Percentiles rank a stretch among this genome's conserved stretches.
Conservation (phyloP, 2,888 invertebrate genomes). For the Maniola hyperantus region DNA sequence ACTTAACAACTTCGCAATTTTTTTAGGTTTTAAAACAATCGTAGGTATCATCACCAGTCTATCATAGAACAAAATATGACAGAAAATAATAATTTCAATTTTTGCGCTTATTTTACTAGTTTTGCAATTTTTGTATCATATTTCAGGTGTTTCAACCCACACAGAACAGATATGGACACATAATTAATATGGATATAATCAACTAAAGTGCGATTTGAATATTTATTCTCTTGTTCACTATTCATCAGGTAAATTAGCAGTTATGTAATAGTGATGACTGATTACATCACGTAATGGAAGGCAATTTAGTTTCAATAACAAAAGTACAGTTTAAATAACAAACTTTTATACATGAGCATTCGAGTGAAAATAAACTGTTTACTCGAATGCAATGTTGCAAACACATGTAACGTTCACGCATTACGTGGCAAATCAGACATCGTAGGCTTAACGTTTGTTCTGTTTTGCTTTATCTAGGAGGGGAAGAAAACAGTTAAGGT, state of each 20-base stretch:
- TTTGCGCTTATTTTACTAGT: not conserved
- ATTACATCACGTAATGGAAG: not conserved
- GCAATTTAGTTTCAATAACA: slow-evolving; percentile 1
- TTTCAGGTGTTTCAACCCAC: not conserved
- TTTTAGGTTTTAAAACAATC: not conserved
- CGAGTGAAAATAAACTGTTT: too few relatives aligned
- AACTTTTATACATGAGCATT: too few relatives aligned
- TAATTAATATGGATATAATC: not conserved
- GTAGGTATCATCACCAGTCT: too few relatives aligned
- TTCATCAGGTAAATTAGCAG: slow-evolving; percentile 1
- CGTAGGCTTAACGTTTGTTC: not conserved
- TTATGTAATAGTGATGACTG: not conserved
- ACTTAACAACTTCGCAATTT: not conserved
- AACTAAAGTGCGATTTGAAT: slow-evolving; percentile 2
- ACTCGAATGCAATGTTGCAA: too few relatives aligned
- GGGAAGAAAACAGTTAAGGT: not conserved
- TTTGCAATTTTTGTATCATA: not conserved
- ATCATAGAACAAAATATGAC: too few relatives aligned
- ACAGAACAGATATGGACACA: not conserved
- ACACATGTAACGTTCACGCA: too few relatives aligned
- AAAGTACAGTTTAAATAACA: too few relatives aligned
- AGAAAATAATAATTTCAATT: not conserved
- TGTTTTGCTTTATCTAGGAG: not conserved
- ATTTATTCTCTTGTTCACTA: not conserved
- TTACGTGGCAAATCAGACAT: not conserved